Conservation (phyloP, 1,140 invertebrate genomes). For the Micrasema minimum region DNA sequence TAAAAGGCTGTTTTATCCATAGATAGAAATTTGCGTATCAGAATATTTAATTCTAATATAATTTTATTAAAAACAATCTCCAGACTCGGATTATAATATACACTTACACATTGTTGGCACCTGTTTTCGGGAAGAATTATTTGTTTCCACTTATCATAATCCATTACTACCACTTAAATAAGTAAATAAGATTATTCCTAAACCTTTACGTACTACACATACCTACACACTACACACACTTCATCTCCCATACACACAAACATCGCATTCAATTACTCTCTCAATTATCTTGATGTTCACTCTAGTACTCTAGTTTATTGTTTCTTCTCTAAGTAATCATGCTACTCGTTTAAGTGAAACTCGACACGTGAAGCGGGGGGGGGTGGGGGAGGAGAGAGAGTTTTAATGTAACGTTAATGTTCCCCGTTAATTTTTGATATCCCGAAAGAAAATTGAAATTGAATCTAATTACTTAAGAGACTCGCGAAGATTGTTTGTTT, state of each 20-base stretch:
- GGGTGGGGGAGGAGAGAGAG: not conserved
- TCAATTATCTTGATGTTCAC: slow-evolving; percentile 53
- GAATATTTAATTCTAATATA: too few species aligned
- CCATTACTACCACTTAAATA: too few species aligned
- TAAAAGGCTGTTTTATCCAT: too few species aligned
- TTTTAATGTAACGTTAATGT: slow-evolving; percentile 48
- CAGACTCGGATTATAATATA: too few species aligned
- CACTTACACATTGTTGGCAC: too few species aligned
- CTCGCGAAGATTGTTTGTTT: slow-evolving; percentile 36
- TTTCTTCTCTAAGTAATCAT: slow-evolving; percentile 53
- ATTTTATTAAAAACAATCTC: too few species aligned
- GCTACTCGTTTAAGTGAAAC: slow-evolving; percentile 51
- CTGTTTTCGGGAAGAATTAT: too few species aligned
- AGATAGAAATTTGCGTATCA: too few species aligned
- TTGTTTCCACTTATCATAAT: too few species aligned
- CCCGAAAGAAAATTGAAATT: slow-evolving; percentile 37
- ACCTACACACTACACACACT: too few species aligned
- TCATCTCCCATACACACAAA: slow-evolving; percentile 21
- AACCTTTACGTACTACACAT: too few species aligned
- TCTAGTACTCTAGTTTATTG: slow-evolving; percentile 54
- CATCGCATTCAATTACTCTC: slow-evolving; percentile 52
- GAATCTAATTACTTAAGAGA: slow-evolving; percentile 37
- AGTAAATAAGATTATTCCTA: too few species aligned
- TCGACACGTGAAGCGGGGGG: slow-evolving; percentile 45
- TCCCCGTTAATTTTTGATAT: slow-evolving; percentile 50